Evolutionary conservation across 2,888 invertebrate genomes (phyloP), one percentile per base, ranked within the genome.

Genomic region (Melieria omissa): DNA sequence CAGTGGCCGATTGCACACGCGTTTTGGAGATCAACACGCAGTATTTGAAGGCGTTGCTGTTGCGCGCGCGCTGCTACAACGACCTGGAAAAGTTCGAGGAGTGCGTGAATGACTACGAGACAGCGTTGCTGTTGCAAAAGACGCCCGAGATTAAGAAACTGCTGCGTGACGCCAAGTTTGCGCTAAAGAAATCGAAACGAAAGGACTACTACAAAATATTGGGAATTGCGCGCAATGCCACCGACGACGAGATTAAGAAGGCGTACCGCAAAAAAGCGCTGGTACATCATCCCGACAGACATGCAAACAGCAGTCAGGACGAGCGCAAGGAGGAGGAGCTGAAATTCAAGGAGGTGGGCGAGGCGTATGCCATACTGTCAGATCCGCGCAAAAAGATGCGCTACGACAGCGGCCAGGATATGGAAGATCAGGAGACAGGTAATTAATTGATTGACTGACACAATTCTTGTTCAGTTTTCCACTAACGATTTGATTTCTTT

Each of bases 181-280:
- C 94, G 41, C 88, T 98, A 72, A 97, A 97, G 85, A 93, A 92
- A 84, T 96, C 96, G 5, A 96, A 96, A 88, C 91, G 97, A 77
- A 98, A 98, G 89, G 98, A 98, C 85, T 98, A 97, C 85, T 98
- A 98, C 83, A 97, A 97, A 87, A 96, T 98, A 78, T 89, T 98
- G 72, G 97, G 97, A 5, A 89, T 98, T 12, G 90, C 91, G 3
- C 93, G 94, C 82, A 90, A 88, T 78, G 97, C 97, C 0, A 91
- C 92, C 0, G 95, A 94, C 42, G 96, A 96, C 82, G 97, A 97
- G 81, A 96, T 98, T 72, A 97, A 97, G 85, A 97, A 96, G 86
- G 97, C 97, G 1, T 98, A 98, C 87, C 83, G 86, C 57, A 87
- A 87, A 71, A 86, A 87, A 79, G 98, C 98, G 0, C 88, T 98